phyloP scores from a whole-genome alignment of 2,888 invertebrate species.

The Odiellus spinosus region DNA sequence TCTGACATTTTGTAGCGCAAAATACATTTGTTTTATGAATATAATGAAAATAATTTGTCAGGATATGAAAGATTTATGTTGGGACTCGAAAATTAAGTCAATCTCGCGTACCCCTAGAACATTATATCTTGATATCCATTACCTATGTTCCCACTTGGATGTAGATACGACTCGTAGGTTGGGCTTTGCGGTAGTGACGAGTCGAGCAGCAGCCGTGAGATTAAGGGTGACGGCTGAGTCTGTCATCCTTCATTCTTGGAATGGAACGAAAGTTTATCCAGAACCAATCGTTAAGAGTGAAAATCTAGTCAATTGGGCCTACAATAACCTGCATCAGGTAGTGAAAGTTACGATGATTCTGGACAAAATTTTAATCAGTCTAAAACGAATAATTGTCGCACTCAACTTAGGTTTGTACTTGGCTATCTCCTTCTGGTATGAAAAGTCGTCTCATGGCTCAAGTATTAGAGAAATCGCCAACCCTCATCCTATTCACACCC shows the following conservation, averaged over 20 bases:
- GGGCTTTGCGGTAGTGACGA: slow-evolving; percentile 55
- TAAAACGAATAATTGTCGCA: too few species aligned
- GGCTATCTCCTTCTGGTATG: neutral
- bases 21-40: too few species aligned
- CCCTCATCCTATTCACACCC: slow-evolving; percentile 60
- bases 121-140: too few species aligned
- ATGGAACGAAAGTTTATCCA: slow-evolving; percentile 20
- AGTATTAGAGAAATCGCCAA: slow-evolving; percentile 49
- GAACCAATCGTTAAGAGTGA: slow-evolving; percentile 31
- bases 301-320: slow-evolving; percentile 44
- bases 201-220: slow-evolving; percentile 27
- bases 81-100: too few species aligned
- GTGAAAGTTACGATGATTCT: neutral
- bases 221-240: slow-evolving; percentile 23
- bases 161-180: slow-evolving; percentile 54
- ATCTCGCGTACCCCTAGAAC: neutral
- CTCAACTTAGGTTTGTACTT: neutral
- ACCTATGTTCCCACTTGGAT: too few species aligned
- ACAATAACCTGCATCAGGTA: slow-evolving; percentile 42
- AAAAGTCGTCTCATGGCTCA: slow-evolving; percentile 45
- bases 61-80: too few species aligned
- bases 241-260: slow-evolving; percentile 23
- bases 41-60: too few species aligned
- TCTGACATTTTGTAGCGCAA: too few species aligned
- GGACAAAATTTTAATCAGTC: too few species aligned